Percentiles rank a stretch among this genome's conserved stretches.
Conservation (phyloP, 2,888 invertebrate genomes). For the Tetanocera ferruginea region DNA sequence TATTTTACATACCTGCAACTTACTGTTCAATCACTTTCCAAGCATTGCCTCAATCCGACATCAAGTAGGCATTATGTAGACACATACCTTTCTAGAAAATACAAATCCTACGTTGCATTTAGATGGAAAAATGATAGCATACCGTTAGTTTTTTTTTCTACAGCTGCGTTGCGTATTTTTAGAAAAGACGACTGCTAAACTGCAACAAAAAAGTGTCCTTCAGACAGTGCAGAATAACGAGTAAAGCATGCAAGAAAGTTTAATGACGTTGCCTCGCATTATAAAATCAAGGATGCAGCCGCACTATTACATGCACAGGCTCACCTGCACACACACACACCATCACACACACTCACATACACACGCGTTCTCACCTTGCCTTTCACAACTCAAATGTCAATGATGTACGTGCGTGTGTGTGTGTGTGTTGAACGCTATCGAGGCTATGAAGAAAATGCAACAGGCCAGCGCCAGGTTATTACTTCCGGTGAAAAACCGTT, state of each 20-base stretch:
- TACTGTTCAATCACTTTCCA: no score
- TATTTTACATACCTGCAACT: no score
- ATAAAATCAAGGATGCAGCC: constrained; percentile 33
- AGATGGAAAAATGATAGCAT: background rate
- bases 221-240: constrained; percentile 22
- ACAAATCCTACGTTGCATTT: no score
- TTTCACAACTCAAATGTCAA: no score
- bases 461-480: no score
- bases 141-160: background rate
- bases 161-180: constrained; percentile 10
- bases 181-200: background rate
- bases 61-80: no score
- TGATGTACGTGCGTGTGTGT: no score
- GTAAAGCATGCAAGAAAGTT: constrained; percentile 14
- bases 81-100: no score
- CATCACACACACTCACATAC: constrained; percentile 17
- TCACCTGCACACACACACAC: background rate
- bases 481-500: no score
- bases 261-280: constrained; percentile 37
- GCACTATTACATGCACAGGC: background rate
- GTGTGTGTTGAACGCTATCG: no score
- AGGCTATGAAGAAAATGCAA: no score
- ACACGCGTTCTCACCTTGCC: background rate
- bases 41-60: no score
- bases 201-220: constrained; percentile 23